Evolutionary conservation across 2,113 vertebrate genomes (phyloP).

Genomic region (Condylura cristata): DNA sequence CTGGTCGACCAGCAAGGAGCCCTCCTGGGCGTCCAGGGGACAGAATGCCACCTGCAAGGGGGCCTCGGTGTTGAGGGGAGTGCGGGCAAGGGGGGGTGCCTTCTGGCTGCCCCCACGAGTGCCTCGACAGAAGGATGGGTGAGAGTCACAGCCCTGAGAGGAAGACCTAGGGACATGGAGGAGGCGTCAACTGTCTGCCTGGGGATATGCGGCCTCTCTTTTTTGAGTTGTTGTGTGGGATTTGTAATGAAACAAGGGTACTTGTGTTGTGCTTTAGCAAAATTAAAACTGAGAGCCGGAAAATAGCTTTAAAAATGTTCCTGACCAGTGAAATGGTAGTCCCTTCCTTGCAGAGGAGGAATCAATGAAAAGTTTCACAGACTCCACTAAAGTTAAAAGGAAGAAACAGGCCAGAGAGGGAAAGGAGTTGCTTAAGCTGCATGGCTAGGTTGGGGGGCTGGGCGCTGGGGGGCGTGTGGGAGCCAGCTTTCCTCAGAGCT

Average conservation of each 20-base stretch:
- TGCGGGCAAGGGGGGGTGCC: background rate
- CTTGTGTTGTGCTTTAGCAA: background rate
- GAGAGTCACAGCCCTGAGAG: background rate
- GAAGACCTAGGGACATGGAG: background rate
- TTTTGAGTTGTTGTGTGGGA: background rate
- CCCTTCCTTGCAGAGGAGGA: background rate
- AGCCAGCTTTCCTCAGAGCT: background rate
- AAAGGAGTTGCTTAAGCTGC: background rate
- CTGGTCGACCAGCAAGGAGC: background rate
- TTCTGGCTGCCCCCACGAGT: background rate
- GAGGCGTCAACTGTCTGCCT: background rate
- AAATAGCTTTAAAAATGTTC: background rate
- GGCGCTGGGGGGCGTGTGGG: background rate
- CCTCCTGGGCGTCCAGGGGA: background rate
- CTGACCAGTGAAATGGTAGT: background rate
- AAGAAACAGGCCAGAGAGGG: background rate
- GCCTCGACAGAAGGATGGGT: background rate
- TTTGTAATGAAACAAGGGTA: background rate
- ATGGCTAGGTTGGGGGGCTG: rapidly evolving
- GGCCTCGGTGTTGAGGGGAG: background rate
- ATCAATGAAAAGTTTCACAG: background rate
- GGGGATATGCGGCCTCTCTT: background rate
- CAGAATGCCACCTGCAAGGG: conserved; percentile 25
- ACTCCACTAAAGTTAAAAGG: background rate
- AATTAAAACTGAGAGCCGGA: conserved; percentile 21